Percentiles rank a stretch among this genome's conserved stretches.
Conservation (phyloP, 2,113 vertebrate species). For the Caranx ignobilis region DNA sequence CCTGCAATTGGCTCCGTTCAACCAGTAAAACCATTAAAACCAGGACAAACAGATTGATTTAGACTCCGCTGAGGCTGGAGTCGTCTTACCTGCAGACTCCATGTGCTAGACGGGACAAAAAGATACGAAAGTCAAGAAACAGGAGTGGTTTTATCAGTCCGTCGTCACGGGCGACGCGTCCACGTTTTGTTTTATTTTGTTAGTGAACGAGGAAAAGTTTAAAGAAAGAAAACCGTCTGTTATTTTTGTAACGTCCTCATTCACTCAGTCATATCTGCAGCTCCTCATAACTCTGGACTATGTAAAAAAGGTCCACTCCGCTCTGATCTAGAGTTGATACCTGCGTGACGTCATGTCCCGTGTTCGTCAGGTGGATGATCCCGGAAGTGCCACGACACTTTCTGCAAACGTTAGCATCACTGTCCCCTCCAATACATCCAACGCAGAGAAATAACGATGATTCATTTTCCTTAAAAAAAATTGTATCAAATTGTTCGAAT, state of each 20-base stretch:
- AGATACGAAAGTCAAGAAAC: neutral
- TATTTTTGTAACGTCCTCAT: neutral
- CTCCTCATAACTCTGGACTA: neutral
- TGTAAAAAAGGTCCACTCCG: neutral
- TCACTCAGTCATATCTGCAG: neutral
- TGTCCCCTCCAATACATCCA: too few relatives aligned
- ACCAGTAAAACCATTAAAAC: too few relatives aligned
- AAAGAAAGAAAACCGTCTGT: neutral
- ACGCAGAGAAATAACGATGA: too few relatives aligned
- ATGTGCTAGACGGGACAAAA: slow-evolving; percentile 11
- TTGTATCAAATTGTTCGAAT: too few relatives aligned
- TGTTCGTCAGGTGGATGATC: slow-evolving; percentile 63
- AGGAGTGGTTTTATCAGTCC: neutral
- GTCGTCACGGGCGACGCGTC: neutral
- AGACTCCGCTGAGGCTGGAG: too few relatives aligned
- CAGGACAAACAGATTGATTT: too few relatives aligned
- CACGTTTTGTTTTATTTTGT: neutral
- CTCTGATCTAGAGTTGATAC: neutral
- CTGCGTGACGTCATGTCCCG: slow-evolving; percentile 58
- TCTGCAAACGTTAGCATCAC: slow-evolving; percentile 3
- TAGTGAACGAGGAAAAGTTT: neutral
- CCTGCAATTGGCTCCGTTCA: too few relatives aligned
- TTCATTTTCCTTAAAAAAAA: too few relatives aligned
- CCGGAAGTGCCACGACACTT: slow-evolving; percentile 59
- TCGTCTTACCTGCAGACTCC: slow-evolving; percentile 64